Conservation (phyloP, 2,113 vertebrate species). For the Phocoena sinus region DNA sequence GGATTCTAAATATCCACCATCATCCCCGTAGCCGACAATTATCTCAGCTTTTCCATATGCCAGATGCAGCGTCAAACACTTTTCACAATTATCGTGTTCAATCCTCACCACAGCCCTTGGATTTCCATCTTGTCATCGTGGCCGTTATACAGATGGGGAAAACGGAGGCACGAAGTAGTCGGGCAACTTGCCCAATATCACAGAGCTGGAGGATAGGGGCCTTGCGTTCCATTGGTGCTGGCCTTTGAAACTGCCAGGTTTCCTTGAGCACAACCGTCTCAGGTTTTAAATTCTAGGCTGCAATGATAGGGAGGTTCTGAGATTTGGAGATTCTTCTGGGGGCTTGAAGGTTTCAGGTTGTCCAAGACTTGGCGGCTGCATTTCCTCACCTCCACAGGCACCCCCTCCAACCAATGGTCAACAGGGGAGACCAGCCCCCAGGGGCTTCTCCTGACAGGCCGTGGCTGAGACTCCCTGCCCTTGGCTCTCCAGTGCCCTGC, state of each 20-base stretch:
- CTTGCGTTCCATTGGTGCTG: not conserved
- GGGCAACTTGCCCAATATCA: not conserved
- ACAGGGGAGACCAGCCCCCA: not conserved
- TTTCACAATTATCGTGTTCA: not conserved
- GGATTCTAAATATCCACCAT: conserved; percentile 11
- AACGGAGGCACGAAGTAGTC: not conserved
- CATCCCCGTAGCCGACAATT: not conserved
- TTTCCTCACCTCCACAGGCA: not conserved
- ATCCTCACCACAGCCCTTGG: not conserved
- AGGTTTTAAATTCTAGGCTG: conserved; percentile 32
- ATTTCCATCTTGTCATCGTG: conserved; percentile 24
- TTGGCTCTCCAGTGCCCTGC: not conserved
- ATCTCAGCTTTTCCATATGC: not conserved
- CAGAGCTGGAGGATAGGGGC: not conserved
- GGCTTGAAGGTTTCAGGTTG: conserved; percentile 6
- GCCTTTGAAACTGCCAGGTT: conserved; percentile 10
- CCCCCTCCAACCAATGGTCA: not conserved
- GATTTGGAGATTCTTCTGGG: conserved; percentile 30
- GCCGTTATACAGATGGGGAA: not conserved
- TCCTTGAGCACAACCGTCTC: not conserved
- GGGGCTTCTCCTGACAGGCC: not conserved
- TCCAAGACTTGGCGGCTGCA: not conserved
- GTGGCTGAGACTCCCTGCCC: not conserved
- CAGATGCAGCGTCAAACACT: not conserved
- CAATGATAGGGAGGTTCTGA: not conserved